Evolutionary conservation across 2,113 vertebrate species (phyloP).

Genomic region (Antennarius striatus): DNA sequence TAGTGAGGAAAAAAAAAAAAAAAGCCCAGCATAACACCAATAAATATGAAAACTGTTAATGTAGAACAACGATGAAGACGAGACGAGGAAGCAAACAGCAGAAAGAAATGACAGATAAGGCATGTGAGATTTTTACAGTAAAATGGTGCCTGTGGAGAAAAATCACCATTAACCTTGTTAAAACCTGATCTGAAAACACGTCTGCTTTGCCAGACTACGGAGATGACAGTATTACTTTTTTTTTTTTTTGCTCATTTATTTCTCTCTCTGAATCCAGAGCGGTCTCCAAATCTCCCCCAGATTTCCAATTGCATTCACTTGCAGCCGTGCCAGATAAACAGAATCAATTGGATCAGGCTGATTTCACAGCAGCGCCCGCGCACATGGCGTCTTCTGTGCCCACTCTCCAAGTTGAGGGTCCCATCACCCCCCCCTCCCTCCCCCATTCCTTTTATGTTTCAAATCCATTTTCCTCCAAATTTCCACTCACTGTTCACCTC

Average conservation of each 20-base stretch:
- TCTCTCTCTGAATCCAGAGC: slow-evolving; percentile 69
- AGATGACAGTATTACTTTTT: slow-evolving; percentile 76
- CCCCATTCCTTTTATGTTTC: slow-evolving; percentile 35
- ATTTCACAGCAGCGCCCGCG: slow-evolving; percentile 79
- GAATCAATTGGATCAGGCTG: slow-evolving; percentile 82
- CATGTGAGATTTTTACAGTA: slow-evolving; percentile 42
- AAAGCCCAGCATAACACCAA: no score
- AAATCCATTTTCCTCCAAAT: slow-evolving; percentile 58
- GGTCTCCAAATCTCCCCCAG: slow-evolving; percentile 81
- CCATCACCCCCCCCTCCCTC: slow-evolving; percentile 9
- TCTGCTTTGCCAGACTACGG: slow-evolving; percentile 72
- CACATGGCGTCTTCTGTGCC: slow-evolving; percentile 75
- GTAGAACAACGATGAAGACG: slow-evolving; percentile 42
- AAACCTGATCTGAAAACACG: slow-evolving; percentile 68
- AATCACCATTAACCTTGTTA: slow-evolving; percentile 77
- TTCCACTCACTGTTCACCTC: slow-evolving; percentile 44
- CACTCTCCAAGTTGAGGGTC: slow-evolving; percentile 61
- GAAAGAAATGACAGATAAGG: slow-evolving; percentile 23
- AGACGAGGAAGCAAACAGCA: slow-evolving; percentile 38
- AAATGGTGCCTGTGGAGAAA: slow-evolving; percentile 62
- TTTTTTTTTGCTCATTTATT: slow-evolving; percentile 49
- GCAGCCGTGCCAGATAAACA: slow-evolving; percentile 80
- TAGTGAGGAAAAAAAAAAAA: slow-evolving; percentile 49
- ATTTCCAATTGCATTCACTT: slow-evolving; percentile 78
- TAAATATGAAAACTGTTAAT: not conserved